A percentile compares a stretch with the other conserved stretches of the same genome.
Conservation (phyloP, 2,888 invertebrate genomes). For the Odontomyia ornata region DNA sequence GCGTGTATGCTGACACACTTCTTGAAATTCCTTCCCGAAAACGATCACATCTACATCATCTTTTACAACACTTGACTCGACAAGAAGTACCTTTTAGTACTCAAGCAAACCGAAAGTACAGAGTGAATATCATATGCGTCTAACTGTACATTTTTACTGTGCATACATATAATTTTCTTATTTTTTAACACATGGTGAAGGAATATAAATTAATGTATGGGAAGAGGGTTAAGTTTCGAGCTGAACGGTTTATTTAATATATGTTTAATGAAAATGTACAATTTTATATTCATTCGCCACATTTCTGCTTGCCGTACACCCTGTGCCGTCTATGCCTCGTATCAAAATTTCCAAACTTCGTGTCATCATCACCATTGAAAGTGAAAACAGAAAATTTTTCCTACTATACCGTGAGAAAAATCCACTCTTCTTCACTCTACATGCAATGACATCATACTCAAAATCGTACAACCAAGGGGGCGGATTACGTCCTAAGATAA, state of each 20-base stretch:
- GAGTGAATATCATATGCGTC: background rate
- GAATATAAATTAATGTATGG: too few species aligned
- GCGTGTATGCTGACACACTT: conserved; percentile 34
- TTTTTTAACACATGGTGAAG: too few species aligned
- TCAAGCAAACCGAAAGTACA: background rate
- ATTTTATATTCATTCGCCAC: background rate
- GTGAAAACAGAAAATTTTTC: conserved; percentile 7
- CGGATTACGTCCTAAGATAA: background rate
- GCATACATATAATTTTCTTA: too few species aligned
- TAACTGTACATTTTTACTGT: too few species aligned
- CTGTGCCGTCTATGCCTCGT: background rate
- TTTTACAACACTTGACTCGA: background rate
- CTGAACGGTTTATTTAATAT: too few species aligned
- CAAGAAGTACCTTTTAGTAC: background rate
- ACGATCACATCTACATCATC: background rate
- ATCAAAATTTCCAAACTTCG: background rate
- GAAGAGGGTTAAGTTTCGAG: too few species aligned
- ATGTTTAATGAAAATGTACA: background rate
- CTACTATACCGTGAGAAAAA: conserved; percentile 23
- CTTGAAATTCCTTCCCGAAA: background rate
- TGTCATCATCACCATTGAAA: conserved; percentile 6
- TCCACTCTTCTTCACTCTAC: background rate
- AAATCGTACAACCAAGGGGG: conserved; percentile 1
- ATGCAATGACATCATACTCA: background rate
- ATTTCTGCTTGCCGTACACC: background rate